Conservation (phyloP, 2,113 vertebrate genomes). For the Thalassoma bifasciatum region DNA sequence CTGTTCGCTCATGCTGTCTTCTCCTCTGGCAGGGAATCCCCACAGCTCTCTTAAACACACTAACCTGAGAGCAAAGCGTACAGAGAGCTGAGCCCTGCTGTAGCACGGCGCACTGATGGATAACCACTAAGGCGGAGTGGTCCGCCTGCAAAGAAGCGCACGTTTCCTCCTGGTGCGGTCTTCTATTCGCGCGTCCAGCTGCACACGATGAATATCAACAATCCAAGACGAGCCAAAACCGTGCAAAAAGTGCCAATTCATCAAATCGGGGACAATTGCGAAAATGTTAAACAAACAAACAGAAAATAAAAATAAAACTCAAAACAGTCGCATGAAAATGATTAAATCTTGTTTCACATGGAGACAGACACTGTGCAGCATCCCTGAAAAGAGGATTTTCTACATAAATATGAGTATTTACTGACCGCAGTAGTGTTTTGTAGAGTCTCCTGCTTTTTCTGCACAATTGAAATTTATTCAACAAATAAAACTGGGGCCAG, state of each 20-base stretch:
- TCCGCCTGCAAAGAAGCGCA: neutral
- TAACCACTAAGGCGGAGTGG: neutral
- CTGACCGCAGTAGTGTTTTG: too few species aligned
- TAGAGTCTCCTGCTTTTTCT: too few species aligned
- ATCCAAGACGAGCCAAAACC: neutral
- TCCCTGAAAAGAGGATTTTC: too few species aligned
- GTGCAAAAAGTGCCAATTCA: neutral
- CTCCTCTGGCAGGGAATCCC: conserved; percentile 15
- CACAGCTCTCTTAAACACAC: neutral
- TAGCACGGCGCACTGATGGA: neutral
- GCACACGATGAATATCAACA: neutral
- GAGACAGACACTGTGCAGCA: too few species aligned
- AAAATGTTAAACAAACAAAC: too few species aligned
- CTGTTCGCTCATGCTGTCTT: conserved; percentile 14
- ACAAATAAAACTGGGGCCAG: too few species aligned
- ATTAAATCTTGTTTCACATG: too few species aligned
- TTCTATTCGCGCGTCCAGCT: neutral
- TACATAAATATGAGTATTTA: too few species aligned
- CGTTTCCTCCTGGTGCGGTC: neutral
- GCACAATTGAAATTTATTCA: too few species aligned
- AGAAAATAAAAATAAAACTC: too few species aligned
- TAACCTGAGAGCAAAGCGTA: conserved; percentile 17
- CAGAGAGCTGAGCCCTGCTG: neutral
- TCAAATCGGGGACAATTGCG: too few species aligned
- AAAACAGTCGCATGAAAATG: too few species aligned